Percentiles rank a stretch among this genome's conserved stretches.
Evolutionary conservation across 1,140 invertebrate species (phyloP).

Genomic region (Copidosoma floridanum): DNA sequence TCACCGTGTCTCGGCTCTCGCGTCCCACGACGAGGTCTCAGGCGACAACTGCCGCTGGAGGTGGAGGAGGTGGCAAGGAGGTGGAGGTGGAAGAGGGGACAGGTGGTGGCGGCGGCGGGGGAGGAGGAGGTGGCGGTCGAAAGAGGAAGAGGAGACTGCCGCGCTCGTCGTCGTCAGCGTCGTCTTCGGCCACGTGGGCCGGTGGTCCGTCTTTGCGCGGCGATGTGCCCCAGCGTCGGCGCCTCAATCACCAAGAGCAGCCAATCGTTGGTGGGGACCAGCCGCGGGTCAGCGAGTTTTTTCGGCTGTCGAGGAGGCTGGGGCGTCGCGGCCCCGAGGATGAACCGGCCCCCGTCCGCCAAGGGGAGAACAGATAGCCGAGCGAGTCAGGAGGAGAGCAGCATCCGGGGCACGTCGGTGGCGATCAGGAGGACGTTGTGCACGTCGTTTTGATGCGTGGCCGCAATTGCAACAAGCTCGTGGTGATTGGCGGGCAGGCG

Average conservation of each 20-base stretch:
- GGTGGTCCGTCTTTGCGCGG: not conserved
- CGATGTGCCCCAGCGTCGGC: constrained; percentile 9
- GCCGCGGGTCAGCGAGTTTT: constrained; percentile 3
- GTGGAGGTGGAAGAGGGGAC: not conserved
- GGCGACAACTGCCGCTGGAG: not conserved
- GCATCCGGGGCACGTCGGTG: not conserved
- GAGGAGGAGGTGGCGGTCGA: not conserved
- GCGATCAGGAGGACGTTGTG: constrained; percentile 4
- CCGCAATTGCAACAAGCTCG: constrained; percentile 18
- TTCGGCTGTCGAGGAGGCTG: not conserved
- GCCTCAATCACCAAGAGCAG: not conserved
- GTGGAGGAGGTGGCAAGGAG: not conserved
- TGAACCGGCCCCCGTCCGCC: not conserved
- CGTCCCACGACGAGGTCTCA: constrained; percentile 18
- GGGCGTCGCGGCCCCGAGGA: not conserved
- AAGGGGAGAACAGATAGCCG: constrained; percentile 15
- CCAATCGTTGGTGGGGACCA: no score
- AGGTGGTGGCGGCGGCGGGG: not conserved
- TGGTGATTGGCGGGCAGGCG: constrained; percentile 8
- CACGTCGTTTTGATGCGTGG: constrained; percentile 25
- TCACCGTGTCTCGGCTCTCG: constrained; percentile 2
- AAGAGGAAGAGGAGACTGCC: no score
- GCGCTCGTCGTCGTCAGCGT: not conserved
- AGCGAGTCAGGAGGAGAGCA: constrained; percentile 1
- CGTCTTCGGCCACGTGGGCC: constrained; percentile 3